Percentiles rank a stretch among this genome's conserved stretches.
These are phyloP conservation scores for Babyrousa celebensis DNA, from an alignment of 2,797 vertebrate genomes.

Conservation along the genomic window DNA sequence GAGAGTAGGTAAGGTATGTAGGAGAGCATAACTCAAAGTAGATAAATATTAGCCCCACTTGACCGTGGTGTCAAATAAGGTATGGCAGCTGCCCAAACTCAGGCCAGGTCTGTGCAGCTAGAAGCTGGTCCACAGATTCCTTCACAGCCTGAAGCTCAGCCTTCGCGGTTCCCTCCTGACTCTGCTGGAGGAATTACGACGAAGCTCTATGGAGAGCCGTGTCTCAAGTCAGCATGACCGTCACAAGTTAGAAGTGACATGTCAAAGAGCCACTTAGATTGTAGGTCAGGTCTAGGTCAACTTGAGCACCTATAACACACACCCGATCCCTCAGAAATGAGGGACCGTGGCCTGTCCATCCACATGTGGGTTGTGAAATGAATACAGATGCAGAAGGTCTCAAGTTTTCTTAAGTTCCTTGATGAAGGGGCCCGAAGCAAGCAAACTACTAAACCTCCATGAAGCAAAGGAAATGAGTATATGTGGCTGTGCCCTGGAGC, in stretches of 20 bases:
- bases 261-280: accelerated
- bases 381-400: accelerated
- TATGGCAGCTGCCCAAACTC: accelerated
- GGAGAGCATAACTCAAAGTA: not conserved
- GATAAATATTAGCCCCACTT: not conserved
- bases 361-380: accelerated
- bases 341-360: accelerated
- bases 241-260: not conserved
- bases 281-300: not conserved
- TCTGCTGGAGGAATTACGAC: accelerated
- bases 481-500: accelerated
- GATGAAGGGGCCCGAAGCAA: not conserved
- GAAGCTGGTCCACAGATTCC: accelerated
- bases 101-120: accelerated
- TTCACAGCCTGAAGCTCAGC: too few species aligned
- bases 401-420: accelerated
- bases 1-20: not conserved
- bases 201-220: accelerated
- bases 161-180: accelerated
- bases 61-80: not conserved
- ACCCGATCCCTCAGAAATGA: not conserved
- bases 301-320: accelerated
- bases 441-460: not conserved
- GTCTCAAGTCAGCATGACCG: accelerated
- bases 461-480: accelerated